phyloP scores from a whole-genome alignment of 2,888 invertebrate species.

The Hemaris fuciformis region DNA sequence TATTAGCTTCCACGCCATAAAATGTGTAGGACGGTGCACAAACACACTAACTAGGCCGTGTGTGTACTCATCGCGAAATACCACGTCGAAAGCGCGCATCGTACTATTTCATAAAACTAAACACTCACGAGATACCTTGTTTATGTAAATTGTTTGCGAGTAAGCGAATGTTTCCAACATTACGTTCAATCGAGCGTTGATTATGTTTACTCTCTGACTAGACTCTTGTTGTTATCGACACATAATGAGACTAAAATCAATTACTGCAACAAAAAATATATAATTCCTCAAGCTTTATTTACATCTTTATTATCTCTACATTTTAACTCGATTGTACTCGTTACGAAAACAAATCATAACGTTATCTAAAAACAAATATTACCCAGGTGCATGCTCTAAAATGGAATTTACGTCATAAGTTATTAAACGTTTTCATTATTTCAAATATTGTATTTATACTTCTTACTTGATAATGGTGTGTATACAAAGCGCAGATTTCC shows the following conservation, averaged over 20 bases:
- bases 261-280: no score
- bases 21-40: background rate
- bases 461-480: no score
- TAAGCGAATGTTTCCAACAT: background rate
- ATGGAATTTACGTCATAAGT: no score
- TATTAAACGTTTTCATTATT: no score
- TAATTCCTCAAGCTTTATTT: no score
- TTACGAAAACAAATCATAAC: background rate
- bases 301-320: no score
- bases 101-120: background rate
- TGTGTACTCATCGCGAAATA: constrained; percentile 5
- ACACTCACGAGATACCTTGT: background rate
- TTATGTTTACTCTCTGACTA: background rate
- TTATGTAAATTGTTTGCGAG: background rate
- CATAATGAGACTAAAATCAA: no score
- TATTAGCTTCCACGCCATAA: constrained; percentile 4
- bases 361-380: background rate
- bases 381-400: background rate
- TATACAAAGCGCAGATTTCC: no score
- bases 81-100: background rate
- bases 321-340: no score
- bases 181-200: background rate
- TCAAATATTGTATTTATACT: no score
- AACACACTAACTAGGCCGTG: constrained; percentile 5
- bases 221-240: background rate